Evolutionary conservation across 2,797 vertebrate genomes (phyloP).

Genomic region (Tenualosa ilisha): DNA sequence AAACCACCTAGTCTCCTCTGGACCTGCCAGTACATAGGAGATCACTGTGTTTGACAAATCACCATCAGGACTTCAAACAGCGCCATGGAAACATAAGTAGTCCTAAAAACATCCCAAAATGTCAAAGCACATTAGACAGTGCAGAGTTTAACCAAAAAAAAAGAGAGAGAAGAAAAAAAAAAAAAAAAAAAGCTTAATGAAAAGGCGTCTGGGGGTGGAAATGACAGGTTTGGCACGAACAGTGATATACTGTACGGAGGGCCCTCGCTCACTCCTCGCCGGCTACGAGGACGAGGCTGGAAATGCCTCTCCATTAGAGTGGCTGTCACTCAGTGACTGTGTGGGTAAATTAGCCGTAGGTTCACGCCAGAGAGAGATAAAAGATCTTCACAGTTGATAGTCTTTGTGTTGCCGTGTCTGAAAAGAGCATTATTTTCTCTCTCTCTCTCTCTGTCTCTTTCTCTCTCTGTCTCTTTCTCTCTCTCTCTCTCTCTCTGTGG

Average conservation of each 20-base stretch:
- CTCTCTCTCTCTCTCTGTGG: background rate
- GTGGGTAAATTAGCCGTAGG: constrained; percentile 14
- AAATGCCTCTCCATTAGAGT: constrained; percentile 46
- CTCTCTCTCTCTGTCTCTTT: background rate
- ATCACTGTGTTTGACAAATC: constrained; percentile 58
- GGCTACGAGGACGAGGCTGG: constrained; percentile 37
- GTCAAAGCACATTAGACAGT: constrained; percentile 69
- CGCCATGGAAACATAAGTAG: constrained; percentile 56
- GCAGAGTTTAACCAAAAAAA: constrained; percentile 32
- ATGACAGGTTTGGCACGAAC: constrained; percentile 65
- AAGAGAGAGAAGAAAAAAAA: constrained; percentile 65
- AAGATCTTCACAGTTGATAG: constrained; percentile 26
- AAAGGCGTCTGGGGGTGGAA: constrained; percentile 67
- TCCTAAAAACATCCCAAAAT: constrained; percentile 62
- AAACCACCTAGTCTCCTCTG: constrained; percentile 27
- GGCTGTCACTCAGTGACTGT: constrained; percentile 19
- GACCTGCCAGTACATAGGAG: constrained; percentile 21
- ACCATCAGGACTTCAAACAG: constrained; percentile 59
- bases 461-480: no score
- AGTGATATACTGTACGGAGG: constrained; percentile 40
- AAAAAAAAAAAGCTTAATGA: constrained; percentile 75
- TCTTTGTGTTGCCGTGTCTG: constrained; percentile 20
- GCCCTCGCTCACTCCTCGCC: constrained; percentile 41
- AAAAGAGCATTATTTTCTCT: constrained; percentile 13
- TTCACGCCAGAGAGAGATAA: constrained; percentile 15